Percentiles rank a stretch among this genome's conserved stretches.
Conservation (phyloP, 2,888 invertebrate species). For the Coelinius sp. region DNA sequence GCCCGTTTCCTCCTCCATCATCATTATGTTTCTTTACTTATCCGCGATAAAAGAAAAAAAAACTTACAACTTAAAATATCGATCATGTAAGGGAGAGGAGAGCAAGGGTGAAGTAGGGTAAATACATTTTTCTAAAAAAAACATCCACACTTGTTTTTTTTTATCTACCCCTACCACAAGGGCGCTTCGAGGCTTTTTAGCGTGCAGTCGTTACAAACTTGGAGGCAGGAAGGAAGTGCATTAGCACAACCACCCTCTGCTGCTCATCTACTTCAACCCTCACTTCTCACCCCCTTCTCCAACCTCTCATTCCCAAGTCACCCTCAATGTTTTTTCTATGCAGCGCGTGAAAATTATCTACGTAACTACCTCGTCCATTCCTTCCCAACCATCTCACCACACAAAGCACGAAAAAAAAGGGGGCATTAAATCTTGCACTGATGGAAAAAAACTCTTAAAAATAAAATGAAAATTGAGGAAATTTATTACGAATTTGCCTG, state of each 20-base stretch:
- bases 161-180: background rate
- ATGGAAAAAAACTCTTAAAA: background rate
- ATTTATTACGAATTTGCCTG: conserved; percentile 10
- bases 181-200: conserved; percentile 38
- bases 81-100: conserved; percentile 9
- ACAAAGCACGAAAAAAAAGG: conserved; percentile 27
- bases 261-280: conserved; percentile 41
- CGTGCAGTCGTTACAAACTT: conserved; percentile 41
- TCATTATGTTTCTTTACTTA: background rate
- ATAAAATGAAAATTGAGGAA: background rate
- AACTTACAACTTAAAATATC: conserved; percentile 19
- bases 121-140: conserved; percentile 32
- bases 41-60: conserved; percentile 13
- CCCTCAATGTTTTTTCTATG: conserved; percentile 40
- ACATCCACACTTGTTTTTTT: conserved; percentile 30
- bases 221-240: conserved; percentile 46
- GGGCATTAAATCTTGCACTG: background rate
- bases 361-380: conserved; percentile 33
- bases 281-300: background rate
- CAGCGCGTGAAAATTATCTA: conserved; percentile 35
- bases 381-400: background rate
- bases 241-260: conserved; percentile 44
- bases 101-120: conserved; percentile 20
- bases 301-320: conserved; percentile 29
- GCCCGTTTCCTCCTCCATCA: background rate